A percentile compares a stretch with the other conserved stretches of the same genome.
Conservation (phyloP, 1,140 invertebrate genomes). For the Drosophila bipectinata region DNA sequence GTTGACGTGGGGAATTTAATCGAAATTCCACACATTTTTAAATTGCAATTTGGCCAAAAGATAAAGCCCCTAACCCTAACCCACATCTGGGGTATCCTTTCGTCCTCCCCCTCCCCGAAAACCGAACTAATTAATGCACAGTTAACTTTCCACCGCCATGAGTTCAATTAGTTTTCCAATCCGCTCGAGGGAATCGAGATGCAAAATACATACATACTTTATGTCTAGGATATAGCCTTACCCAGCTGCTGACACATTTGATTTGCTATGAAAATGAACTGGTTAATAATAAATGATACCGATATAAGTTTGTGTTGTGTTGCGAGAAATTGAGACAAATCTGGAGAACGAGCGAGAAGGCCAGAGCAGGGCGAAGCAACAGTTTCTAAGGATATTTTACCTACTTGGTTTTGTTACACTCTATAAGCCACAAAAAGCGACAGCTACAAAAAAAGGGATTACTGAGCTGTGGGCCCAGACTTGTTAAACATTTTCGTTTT, state of each 20-base stretch:
- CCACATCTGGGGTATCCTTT: background rate
- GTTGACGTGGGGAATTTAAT: constrained; percentile 58
- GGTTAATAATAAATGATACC: constrained; percentile 36
- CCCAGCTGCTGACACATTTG: constrained; percentile 47
- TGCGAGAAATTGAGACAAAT: background rate
- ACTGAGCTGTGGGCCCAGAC: constrained; percentile 10
- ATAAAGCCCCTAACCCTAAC: background rate
- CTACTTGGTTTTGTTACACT: constrained; percentile 19
- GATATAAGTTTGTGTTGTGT: constrained; percentile 33
- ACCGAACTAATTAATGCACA: constrained; percentile 31
- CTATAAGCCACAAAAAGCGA: constrained; percentile 3
- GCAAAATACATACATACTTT: constrained; percentile 11
- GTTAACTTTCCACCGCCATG: constrained; percentile 24
- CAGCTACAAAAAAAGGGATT: constrained; percentile 14
- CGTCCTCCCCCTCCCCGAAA: background rate
- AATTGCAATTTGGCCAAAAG: constrained; percentile 50
- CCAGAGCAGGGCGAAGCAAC: constrained; percentile 40
- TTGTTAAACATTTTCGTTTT: constrained; percentile 45
- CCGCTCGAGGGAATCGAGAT: constrained; percentile 35
- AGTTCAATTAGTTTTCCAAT: constrained; percentile 46
- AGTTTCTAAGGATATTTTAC: constrained; percentile 42
- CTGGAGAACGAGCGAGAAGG: background rate
- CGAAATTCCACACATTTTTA: constrained; percentile 58
- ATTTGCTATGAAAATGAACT: constrained; percentile 50
- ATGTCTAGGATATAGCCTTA: constrained; percentile 15